A percentile compares a stretch with the other conserved stretches of the same genome.
These are phyloP conservation scores for Austrolebias charrua DNA, from an alignment of 2,797 vertebrate genomes.

Conservation along the genomic window DNA sequence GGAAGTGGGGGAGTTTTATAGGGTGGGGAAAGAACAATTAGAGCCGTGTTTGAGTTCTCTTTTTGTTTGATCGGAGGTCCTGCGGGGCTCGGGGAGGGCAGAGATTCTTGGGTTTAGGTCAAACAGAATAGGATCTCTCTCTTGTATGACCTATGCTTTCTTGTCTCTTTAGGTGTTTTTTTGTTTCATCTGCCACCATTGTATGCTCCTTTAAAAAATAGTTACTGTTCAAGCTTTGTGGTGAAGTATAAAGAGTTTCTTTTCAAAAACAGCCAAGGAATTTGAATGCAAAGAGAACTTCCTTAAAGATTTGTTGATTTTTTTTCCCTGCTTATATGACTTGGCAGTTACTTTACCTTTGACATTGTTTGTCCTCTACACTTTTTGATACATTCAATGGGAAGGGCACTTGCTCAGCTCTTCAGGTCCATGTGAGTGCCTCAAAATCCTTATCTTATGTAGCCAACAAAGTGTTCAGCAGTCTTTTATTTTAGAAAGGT, in stretches of 20 bases:
- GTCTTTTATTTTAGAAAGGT: slow-evolving; percentile 57
- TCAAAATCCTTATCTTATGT: slow-evolving; percentile 45
- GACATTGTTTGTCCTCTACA: slow-evolving; percentile 52
- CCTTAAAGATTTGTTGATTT: background rate
- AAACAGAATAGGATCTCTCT: slow-evolving; percentile 54
- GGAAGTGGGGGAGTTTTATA: slow-evolving; percentile 48
- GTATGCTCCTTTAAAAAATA: slow-evolving; percentile 19
- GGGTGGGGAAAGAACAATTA: slow-evolving; percentile 68
- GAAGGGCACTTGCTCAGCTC: slow-evolving; percentile 58
- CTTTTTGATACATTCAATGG: slow-evolving; percentile 39
- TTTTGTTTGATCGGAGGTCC: slow-evolving; percentile 70
- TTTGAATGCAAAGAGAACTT: slow-evolving; percentile 20
- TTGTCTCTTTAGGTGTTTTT: slow-evolving; percentile 32
- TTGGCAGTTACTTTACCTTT: slow-evolving; percentile 24
- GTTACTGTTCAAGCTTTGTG: slow-evolving; percentile 16
- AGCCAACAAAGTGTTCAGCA: slow-evolving; percentile 49
- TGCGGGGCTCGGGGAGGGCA: slow-evolving; percentile 55
- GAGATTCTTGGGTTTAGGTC: slow-evolving; percentile 67
- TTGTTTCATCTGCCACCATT: slow-evolving; percentile 47
- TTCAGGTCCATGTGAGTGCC: slow-evolving; percentile 43
- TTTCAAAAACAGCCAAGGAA: slow-evolving; percentile 12
- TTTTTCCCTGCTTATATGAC: slow-evolving; percentile 16
- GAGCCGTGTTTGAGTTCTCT: slow-evolving; percentile 52
- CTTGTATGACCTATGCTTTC: slow-evolving; percentile 39
- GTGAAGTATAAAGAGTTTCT: slow-evolving; percentile 26